Evolutionary conservation across 2,797 vertebrate species (phyloP).

Genomic region (Anguilla anguilla): DNA sequence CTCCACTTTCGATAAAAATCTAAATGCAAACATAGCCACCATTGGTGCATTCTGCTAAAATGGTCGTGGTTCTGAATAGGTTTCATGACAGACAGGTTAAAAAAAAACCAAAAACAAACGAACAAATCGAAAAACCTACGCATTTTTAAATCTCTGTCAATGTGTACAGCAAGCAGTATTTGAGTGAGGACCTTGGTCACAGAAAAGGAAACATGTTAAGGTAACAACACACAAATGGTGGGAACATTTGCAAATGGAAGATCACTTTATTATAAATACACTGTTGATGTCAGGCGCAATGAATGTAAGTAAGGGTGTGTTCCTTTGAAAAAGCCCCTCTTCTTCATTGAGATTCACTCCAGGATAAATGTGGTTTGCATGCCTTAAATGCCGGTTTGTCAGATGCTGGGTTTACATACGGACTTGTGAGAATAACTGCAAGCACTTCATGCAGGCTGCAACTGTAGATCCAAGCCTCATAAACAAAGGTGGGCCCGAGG

Average conservation of each 20-base stretch:
- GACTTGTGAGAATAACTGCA: background rate
- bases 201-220: background rate
- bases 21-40: background rate
- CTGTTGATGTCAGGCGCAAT: background rate
- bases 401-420: background rate
- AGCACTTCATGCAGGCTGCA: background rate
- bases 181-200: background rate
- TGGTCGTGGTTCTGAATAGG: background rate
- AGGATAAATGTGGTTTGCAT: background rate
- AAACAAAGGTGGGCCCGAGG: constrained; percentile 49
- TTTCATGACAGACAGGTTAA: background rate
- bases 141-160: background rate
- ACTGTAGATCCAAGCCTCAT: constrained; percentile 36
- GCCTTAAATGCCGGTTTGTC: background rate
- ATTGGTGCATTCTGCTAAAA: background rate
- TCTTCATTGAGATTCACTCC: background rate
- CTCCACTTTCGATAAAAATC: background rate
- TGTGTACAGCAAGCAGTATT: background rate
- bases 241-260: background rate
- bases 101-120: background rate
- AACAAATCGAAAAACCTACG: background rate
- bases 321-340: background rate
- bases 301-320: background rate
- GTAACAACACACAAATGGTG: background rate
- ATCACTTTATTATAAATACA: background rate